A percentile compares a stretch with the other conserved stretches of the same genome.
Conservation (phyloP, 2,113 vertebrate species). For the Microtus oregoni region DNA sequence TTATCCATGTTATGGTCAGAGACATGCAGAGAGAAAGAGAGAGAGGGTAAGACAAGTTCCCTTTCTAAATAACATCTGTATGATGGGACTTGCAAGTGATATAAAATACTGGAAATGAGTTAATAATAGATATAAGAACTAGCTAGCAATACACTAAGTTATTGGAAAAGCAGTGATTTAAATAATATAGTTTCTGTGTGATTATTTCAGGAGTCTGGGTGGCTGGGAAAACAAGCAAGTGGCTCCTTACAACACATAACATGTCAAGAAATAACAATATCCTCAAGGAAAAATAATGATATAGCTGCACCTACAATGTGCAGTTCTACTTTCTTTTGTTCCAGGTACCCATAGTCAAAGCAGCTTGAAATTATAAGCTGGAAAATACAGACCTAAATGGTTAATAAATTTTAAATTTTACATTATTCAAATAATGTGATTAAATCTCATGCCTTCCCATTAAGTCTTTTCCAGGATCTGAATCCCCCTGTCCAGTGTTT, state of each 20-base stretch:
- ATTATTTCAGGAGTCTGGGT: too few species aligned
- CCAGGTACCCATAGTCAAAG: not conserved
- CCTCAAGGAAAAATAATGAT: not conserved
- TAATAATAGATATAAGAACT: too few species aligned
- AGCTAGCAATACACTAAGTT: too few species aligned
- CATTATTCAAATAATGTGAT: not conserved
- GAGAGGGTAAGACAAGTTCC: not conserved
- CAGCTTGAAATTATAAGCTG: not conserved
- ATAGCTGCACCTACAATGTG: accelerated
- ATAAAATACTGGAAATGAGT: too few species aligned
- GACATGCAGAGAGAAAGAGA: not conserved
- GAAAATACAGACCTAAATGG: not conserved
- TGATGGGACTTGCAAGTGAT: not conserved
- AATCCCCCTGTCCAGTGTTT: not conserved
- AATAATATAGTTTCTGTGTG: too few species aligned
- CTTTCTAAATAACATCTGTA: not conserved
- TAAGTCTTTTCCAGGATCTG: not conserved
- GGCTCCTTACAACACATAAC: not conserved
- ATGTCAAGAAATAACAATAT: not conserved
- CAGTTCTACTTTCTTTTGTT: not conserved
- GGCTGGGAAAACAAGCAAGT: too few species aligned
- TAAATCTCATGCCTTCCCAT: not conserved
- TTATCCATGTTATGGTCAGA: not conserved
- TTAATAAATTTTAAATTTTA: not conserved
- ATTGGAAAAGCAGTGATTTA: too few species aligned